These are phyloP conservation scores for Hyposmocoma kahamanoa DNA, from an alignment of 1,140 invertebrate species.

Conservation along the genomic window DNA sequence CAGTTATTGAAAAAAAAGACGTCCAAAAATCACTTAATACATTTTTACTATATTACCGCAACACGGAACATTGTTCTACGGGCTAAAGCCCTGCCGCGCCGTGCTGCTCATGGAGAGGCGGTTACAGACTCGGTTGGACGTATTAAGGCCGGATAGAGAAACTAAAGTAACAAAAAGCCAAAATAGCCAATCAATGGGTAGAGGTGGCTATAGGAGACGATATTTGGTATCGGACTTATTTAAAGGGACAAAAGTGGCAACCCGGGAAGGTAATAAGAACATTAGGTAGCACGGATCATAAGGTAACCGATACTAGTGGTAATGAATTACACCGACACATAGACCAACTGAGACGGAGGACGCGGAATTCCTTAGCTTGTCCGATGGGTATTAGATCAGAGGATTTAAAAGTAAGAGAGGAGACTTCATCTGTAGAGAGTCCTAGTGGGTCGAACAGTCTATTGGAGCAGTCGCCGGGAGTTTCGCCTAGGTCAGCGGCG, in stretches of 20 bases:
- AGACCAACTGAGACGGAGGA: background rate
- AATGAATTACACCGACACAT: background rate
- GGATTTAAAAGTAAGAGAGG: no score
- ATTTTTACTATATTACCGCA: background rate
- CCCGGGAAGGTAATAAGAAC: background rate
- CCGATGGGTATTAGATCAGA: background rate
- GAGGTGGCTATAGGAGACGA: background rate
- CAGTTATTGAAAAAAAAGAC: background rate
- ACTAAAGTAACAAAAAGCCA: background rate
- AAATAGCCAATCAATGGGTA: background rate
- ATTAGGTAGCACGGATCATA: background rate
- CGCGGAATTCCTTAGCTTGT: background rate
- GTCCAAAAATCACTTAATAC: background rate
- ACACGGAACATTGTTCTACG: background rate
- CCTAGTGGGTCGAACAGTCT: no score
- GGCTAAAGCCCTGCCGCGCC: background rate
- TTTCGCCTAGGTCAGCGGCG: no score
- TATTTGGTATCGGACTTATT: background rate
- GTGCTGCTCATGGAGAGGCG: background rate
- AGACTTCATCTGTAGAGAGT: no score
- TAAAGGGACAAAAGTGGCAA: background rate
- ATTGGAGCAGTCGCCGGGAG: no score
- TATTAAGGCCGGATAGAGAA: background rate
- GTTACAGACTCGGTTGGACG: background rate
- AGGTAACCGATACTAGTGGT: background rate